A percentile compares a stretch with the other conserved stretches of the same genome.
Conservation (phyloP, 1,140 invertebrate species). For the Oscheius sp. region DNA sequence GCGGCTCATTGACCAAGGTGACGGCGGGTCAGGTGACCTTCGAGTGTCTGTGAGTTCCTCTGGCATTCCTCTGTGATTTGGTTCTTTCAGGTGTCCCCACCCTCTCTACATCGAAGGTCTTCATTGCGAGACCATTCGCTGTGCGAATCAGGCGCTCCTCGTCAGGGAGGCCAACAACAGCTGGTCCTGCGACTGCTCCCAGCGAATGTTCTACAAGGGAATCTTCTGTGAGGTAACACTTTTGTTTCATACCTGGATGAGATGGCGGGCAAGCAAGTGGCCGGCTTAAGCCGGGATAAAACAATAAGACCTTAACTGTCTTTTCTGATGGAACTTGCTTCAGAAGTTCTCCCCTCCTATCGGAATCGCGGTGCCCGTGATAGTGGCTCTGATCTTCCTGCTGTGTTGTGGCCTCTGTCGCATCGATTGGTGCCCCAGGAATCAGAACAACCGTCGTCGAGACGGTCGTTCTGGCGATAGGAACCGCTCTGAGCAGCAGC, state of each 20-base stretch:
- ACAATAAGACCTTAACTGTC: not conserved
- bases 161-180: not conserved
- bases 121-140: slow-evolving; percentile 16
- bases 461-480: not conserved
- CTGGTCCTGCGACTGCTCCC: slow-evolving; percentile 20
- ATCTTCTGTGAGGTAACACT: slow-evolving; percentile 19
- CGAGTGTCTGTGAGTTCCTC: not conserved
- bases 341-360: slow-evolving; percentile 1
- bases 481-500: not conserved
- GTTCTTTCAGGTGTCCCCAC: slow-evolving; percentile 13
- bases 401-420: slow-evolving; percentile 6
- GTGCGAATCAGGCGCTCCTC: not conserved
- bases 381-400: not conserved
- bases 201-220: slow-evolving; percentile 8
- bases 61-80: not conserved
- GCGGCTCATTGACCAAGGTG: slow-evolving; percentile 1
- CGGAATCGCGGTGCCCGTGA: not conserved
- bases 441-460: not conserved
- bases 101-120: slow-evolving; percentile 10
- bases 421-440: not conserved
- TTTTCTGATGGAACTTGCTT: not conserved
- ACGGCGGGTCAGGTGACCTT: not conserved
- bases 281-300: not conserved
- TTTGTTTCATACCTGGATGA: not conserved
- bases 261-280: not conserved